Evolutionary conservation across 2,113 vertebrate species (phyloP).

Genomic region (Sturnira hondurensis): DNA sequence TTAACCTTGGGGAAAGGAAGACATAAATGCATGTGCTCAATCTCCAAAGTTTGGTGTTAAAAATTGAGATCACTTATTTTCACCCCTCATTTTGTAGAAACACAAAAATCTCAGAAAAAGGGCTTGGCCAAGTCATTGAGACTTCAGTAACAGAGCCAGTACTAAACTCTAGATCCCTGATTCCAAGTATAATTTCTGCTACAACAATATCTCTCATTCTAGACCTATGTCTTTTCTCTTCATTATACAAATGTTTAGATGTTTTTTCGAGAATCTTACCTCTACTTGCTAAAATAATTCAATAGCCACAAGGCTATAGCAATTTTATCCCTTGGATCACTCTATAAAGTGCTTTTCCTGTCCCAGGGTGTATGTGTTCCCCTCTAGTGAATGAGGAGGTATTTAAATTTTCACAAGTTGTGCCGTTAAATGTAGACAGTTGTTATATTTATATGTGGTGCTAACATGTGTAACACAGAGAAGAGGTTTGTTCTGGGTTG

Average conservation of each 20-base stretch:
- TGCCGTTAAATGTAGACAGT: background rate
- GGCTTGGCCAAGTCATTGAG: background rate
- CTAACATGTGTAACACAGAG: background rate
- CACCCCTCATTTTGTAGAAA: background rate
- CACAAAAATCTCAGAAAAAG: background rate
- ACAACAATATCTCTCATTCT: background rate
- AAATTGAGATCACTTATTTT: background rate
- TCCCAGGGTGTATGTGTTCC: background rate
- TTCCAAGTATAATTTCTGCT: background rate
- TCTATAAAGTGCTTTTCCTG: background rate
- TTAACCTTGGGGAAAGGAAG: background rate
- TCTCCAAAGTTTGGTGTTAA: background rate
- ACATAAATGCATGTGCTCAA: background rate
- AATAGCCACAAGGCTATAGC: background rate
- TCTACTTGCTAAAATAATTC: background rate
- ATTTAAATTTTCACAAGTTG: background rate
- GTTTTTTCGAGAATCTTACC: slow-evolving; percentile 10
- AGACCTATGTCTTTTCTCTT: background rate
- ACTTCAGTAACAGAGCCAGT: background rate
- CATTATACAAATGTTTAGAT: background rate
- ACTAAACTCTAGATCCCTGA: background rate
- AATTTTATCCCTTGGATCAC: background rate
- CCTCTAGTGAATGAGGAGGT: background rate
- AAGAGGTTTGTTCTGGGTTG: background rate
- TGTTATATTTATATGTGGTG: background rate